phyloP scores from a whole-genome alignment of 2,797 vertebrate species.

The Lateolabrax maculatus region DNA sequence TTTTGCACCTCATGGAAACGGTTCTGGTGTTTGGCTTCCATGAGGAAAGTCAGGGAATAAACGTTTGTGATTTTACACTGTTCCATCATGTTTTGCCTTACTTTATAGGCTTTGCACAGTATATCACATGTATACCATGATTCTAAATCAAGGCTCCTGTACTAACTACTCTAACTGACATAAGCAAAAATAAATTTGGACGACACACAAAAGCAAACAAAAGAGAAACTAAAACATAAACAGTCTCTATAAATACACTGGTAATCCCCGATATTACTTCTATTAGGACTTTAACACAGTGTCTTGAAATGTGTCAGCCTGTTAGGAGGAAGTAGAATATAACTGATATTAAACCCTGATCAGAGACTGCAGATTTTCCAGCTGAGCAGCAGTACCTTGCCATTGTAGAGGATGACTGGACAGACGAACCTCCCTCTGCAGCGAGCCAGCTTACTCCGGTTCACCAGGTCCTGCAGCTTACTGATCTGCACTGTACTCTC shows the following conservation, averaged over 20 bases:
- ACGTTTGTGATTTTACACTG: not conserved
- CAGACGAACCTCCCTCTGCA: slow-evolving; percentile 97
- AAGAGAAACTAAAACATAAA: no score
- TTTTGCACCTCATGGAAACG: not conserved
- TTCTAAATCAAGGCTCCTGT: no score
- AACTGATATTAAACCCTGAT: not conserved
- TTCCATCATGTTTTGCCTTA: not conserved
- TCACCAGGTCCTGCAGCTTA: slow-evolving; percentile 95
- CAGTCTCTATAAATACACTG: not conserved
- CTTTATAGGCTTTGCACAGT: no score
- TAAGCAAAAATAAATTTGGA: no score
- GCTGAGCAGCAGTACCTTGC: slow-evolving; percentile 88
- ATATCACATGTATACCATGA: not conserved
- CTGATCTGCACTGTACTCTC: slow-evolving; percentile 93
- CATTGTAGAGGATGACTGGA: slow-evolving; percentile 97
- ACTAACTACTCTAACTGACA: no score
- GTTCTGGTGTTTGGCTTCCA: not conserved
- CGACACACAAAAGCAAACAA: no score
- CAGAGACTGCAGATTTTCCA: not conserved
- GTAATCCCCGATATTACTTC: not conserved
- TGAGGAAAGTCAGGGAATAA: not conserved
- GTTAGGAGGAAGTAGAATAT: not conserved
- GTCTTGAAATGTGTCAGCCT: not conserved
- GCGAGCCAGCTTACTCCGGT: slow-evolving; percentile 95
- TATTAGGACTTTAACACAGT: not conserved